These are phyloP conservation scores for Gonocerus acuteangulatus DNA, from an alignment of 2,888 invertebrate species.

Conservation along the genomic window DNA sequence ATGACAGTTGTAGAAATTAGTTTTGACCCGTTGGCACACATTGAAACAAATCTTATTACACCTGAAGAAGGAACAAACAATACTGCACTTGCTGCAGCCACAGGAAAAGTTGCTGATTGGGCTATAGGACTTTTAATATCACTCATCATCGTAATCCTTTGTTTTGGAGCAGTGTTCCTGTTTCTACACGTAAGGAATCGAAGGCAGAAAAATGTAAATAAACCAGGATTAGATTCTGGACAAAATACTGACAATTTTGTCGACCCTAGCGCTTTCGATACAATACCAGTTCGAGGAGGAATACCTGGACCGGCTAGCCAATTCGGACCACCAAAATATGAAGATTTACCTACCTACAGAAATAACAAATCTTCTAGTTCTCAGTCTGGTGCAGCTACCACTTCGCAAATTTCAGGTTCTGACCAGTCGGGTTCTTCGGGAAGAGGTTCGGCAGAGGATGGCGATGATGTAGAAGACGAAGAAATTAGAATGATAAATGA, in stretches of 20 bases:
- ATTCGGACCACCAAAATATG: conserved; percentile 84
- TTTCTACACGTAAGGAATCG: conserved; percentile 77
- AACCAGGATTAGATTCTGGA: conserved; percentile 66
- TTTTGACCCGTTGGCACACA: conserved; percentile 55
- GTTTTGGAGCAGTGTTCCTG: conserved; percentile 76
- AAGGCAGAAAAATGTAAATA: conserved; percentile 68
- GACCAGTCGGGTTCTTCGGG: conserved; percentile 95
- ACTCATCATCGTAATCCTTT: conserved; percentile 68
- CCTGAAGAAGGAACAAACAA: conserved; percentile 43
- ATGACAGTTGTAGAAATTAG: conserved; percentile 78
- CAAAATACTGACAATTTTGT: conserved; percentile 71
- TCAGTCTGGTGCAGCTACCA: conserved; percentile 69
- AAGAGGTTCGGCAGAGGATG: conserved; percentile 90
- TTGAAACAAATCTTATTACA: conserved; percentile 54
- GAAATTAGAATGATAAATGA: conserved; percentile 97
- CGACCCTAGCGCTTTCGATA: conserved; percentile 81
- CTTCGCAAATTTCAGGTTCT: conserved; percentile 86
- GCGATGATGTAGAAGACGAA: conserved; percentile 87
- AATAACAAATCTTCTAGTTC: conserved; percentile 63
- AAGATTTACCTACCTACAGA: conserved; percentile 76
- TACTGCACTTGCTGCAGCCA: conserved; percentile 55
- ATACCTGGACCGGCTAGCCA: conserved; percentile 53
- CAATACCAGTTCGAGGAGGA: conserved; percentile 69
- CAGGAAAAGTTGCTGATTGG: conserved; percentile 74
- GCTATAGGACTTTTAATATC: conserved; percentile 78